Conservation (phyloP, 2,113 vertebrate genomes). For the Gymnocephalus cernua region DNA sequence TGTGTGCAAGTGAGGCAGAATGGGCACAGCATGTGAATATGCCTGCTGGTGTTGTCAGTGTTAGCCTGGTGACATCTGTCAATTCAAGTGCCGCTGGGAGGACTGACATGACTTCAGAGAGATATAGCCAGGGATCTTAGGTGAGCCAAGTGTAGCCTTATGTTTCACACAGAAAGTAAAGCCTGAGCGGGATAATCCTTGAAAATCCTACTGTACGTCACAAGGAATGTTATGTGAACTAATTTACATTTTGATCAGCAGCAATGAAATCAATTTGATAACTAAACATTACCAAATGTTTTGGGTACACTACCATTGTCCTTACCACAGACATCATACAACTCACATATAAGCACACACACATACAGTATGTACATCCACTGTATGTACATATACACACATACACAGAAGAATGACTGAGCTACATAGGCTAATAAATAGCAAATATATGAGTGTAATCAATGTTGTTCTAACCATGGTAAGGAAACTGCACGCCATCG, state of each 20-base stretch:
- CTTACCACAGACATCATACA: slow-evolving; percentile 32
- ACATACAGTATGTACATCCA: background rate
- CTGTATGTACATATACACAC: slow-evolving; percentile 10
- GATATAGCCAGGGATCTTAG: slow-evolving; percentile 37
- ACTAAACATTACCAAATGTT: slow-evolving; percentile 13
- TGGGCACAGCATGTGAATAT: slow-evolving; percentile 29
- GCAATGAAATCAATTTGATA: slow-evolving; percentile 30
- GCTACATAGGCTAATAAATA: slow-evolving; percentile 60
- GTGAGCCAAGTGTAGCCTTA: slow-evolving; percentile 24
- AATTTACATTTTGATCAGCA: slow-evolving; percentile 27
- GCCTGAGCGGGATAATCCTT: slow-evolving; percentile 30
- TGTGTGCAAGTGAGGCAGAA: slow-evolving; percentile 23
- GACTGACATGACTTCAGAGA: slow-evolving; percentile 31
- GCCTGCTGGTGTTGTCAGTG: slow-evolving; percentile 51
- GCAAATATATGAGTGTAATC: slow-evolving; percentile 79
- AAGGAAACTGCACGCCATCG: slow-evolving; percentile 88
- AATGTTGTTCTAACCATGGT: slow-evolving; percentile 86
- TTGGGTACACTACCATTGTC: background rate
- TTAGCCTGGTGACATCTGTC: slow-evolving; percentile 52
- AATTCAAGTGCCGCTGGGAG: slow-evolving; percentile 15
- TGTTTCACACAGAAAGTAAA: slow-evolving; percentile 41
- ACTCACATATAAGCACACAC: slow-evolving; percentile 30
- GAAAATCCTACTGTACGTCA: slow-evolving; percentile 25
- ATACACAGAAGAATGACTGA: slow-evolving; percentile 59
- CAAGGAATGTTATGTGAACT: background rate